Evolutionary conservation across 2,888 invertebrate genomes (phyloP), one percentile per base, ranked within the genome.

Genomic region (Troglohyphantes excavatus): DNA sequence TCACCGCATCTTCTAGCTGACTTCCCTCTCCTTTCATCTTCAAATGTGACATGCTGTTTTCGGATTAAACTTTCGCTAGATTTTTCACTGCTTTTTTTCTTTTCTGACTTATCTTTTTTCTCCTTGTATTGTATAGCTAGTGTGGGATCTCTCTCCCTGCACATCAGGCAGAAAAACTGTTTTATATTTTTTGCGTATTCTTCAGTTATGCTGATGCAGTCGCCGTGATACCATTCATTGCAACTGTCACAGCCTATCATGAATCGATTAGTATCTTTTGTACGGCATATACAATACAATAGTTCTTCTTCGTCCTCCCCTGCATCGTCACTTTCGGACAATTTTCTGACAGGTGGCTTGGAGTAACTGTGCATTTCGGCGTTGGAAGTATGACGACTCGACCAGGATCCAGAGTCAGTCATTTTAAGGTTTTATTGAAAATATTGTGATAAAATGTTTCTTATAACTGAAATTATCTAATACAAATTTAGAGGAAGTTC

Each of bases 191-290:
- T 98, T 0, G 99, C 97, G 93, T 98, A 98, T 92, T 96, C 96
- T 93, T 98, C 97, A 0, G 98, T 98, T 91, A 99, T 97, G 92
- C 97, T 97, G 91, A 99, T 98, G 93, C 99, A 99, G 93, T 98
- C 98, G 0, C 99, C 99, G 93, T 99, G 99, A 93, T 98, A 99
- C 99, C 99, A 99, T 94, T 99, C 98, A 93, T 99, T 98, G 93
- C 99, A 99, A 17, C 97, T 95, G 93, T 99, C 99, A 94, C 99
- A 99, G 53, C 97, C 98, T 97, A 99, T 99, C 99, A 99, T 99
- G 94, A 99, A 99, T 73, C 98, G 95, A 0, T 97, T 97, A 92
- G 97, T 97, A 93, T 99, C 98, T 0, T 98, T 97, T 7, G 98
- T 97, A 65, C 98, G 95, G 93, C 99, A 99, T 92, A 99, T 96